Conservation (phyloP, 2,888 invertebrate species). For the Hydraecia micacea region DNA sequence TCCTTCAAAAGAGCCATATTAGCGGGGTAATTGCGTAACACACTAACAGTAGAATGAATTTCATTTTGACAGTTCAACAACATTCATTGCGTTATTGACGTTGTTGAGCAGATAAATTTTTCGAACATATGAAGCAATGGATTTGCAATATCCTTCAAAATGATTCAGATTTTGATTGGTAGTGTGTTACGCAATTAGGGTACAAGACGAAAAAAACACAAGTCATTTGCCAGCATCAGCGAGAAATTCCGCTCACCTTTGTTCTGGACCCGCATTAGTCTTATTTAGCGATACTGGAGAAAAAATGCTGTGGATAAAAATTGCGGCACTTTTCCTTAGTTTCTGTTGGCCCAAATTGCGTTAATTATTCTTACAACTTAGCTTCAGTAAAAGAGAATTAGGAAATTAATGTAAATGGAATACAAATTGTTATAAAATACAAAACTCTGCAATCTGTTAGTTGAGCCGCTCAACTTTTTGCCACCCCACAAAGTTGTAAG, state of each 20-base stretch:
- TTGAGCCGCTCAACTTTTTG: neutral
- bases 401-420: slow-evolving; percentile 9
- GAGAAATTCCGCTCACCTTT: neutral
- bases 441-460: neutral
- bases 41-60: too few species aligned
- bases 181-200: too few species aligned
- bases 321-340: slow-evolving; percentile 5
- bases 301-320: slow-evolving; percentile 12
- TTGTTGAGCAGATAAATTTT: too few species aligned
- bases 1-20: too few species aligned
- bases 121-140: too few species aligned
- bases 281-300: slow-evolving; percentile 6
- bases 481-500: neutral
- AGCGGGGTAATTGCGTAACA: too few species aligned
- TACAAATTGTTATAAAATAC: slow-evolving; percentile 5
- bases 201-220: neutral
- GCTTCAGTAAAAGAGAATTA: neutral
- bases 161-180: too few species aligned
- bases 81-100: too few species aligned
- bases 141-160: too few species aligned
- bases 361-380: slow-evolving; percentile 6
- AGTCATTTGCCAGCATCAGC: too few species aligned
- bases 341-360: slow-evolving; percentile 11
- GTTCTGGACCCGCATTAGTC: slow-evolving; percentile 4
- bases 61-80: too few species aligned